Base-by-base conservation (phyloP, 2,113 vertebrate species). In the Nannobrachium achirus region DNA sequence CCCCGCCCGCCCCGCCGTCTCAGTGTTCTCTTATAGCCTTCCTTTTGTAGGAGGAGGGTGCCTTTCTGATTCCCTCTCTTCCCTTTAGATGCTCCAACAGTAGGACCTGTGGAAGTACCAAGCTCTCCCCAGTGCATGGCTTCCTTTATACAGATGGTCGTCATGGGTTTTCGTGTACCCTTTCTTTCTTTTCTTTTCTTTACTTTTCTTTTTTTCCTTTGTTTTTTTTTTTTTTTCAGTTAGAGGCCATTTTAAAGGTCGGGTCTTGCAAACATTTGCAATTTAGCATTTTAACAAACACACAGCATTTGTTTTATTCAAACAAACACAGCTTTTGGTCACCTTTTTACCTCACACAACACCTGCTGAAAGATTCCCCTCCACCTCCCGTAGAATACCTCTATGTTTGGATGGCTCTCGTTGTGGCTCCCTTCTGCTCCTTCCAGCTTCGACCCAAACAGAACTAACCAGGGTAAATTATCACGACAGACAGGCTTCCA, bases 321-420 rank as follows among this genome's bases (percentile, higher is more conserved):
- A 38, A n/a, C n/a, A 4, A 79, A 72, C 72, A 72, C 86, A 76
- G 79, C 77, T 87, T 86, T 84, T 76, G 73, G 65, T 80, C 79
- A 81, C 68, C 75, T 82, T 84, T 84, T 87, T 89, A 89, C 87
- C 84, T 88, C 86, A 80, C 79, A 69, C 76, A n/a, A 78, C 46
- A 42, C 73, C 71, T 85, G 77, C 68, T 84, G 69, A 82, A 57
- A 80, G 71, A 79, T 65, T 74, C 72, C 77, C 76, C 74, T 70
- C 68, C 76, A 73, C 78, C 73, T 86, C 75, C 74, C 69, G 20
- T 85, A 83, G 74, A 83, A 85, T 77, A 86, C 85, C 85, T 88
- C 81, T 77, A 60, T 79, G 65, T 80, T 73, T 71, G 52, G 83
- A 73, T 52, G 69, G 82, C 66, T 83, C 75, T 73, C 63, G 63